Evolutionary conservation across 35 echinoderm and acorn worm species (phyloP), one percentile per base, ranked within the genome.

Genomic region (Lytechinus pictus): DNA sequence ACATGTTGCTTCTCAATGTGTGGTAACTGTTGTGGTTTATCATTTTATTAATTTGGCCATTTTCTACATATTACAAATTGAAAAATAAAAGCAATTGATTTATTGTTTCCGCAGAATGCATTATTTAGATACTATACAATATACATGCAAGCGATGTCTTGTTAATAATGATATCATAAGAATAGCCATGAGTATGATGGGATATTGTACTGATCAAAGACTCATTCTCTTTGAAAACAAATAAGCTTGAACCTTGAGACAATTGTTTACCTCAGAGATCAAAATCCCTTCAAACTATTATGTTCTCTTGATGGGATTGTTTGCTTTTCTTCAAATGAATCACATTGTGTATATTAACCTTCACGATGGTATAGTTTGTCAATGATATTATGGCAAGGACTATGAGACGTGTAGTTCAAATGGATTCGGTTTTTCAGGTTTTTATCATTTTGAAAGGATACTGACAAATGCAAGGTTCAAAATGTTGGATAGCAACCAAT

Each of bases 261-360:
- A 79, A n/a, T 79, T 79, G 66, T 79, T 79, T 79, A 79, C 66
- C n/a, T 79, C 66, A 79, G 3, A 79, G 66, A 79, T 79, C 66
- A n/a, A 79, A 79, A 79, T 79, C 66, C 66, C 66, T 79, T 79
- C 66, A 79, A 79, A 24, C 21, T 79, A 79, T 79, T 79, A 24
- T 79, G 66, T 24, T 71, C 16, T 79, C n/a, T 8, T 24, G 66
- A 79, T n/a, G 66, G 19, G 66, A 79, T 79, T 79, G 66, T 79
- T 79, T 79, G 66, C 66, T 79, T n/a, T 79, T 79, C 66, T 24
- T 4, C 1, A 79, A 79, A 79, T 79, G 66, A 79, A 79, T 79
- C 66, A 79, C 66, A 79, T 79, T 4, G 7, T 24, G n/a, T 79
- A 24, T 16, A 79, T 44, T 44, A 44, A 16, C 66, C 8, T 24